These are phyloP conservation scores for Epistrophe eligans DNA, from an alignment of 2,888 invertebrate genomes.

Conservation along the genomic window DNA sequence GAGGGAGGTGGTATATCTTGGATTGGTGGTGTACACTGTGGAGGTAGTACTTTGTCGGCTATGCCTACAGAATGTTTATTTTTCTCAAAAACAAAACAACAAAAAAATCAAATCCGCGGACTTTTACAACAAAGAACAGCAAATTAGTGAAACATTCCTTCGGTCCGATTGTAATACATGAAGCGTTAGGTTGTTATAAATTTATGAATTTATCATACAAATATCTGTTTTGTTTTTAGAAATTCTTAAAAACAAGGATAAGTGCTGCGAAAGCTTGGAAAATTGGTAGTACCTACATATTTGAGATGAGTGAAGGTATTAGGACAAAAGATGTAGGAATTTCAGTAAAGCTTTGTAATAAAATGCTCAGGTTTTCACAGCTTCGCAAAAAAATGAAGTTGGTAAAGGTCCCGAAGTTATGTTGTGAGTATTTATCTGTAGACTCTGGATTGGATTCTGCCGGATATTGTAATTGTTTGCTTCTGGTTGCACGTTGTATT, in stretches of 20 bases:
- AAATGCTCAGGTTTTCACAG: no score
- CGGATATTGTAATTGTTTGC: no score
- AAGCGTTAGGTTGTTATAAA: constrained; percentile 39
- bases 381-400: no score
- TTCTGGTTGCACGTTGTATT: no score
- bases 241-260: constrained; percentile 22
- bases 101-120: constrained; percentile 9
- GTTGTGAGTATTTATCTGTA: no score
- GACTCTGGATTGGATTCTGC: no score
- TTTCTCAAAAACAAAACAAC: neutral
- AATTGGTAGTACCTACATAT: neutral
- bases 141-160: constrained; percentile 57
- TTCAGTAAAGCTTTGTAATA: no score
- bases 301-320: neutral
- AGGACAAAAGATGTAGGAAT: no score
- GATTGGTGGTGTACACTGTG: neutral
- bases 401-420: no score
- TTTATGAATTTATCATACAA: constrained; percentile 40
- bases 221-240: constrained; percentile 1
- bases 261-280: neutral
- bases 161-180: constrained; percentile 44
- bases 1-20: neutral
- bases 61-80: constrained; percentile 24
- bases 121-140: constrained; percentile 42
- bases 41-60: constrained; percentile 56